Base-by-base conservation (phyloP, 2,888 invertebrate genomes). In the Harpalus rubripes region DNA sequence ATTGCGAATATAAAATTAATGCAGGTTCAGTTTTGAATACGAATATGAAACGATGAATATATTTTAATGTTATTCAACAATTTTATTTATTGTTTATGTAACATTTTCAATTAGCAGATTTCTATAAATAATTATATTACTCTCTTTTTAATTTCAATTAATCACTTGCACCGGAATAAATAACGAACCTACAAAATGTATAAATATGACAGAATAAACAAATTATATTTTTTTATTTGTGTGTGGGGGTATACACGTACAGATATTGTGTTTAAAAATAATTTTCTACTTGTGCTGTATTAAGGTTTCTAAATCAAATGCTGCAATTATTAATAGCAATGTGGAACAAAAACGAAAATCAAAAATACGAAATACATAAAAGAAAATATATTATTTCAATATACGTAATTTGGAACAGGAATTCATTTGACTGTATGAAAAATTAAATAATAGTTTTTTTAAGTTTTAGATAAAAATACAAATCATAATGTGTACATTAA, bases 221-320 rank as follows among this genome's bases (percentile, higher is more conserved):
- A 52, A 52, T 12, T 52, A 52, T 32, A 32, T 4, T 2, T 52
- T 44, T 52, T 52, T 52, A 3, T 52, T 10, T 52, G 2, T 52
- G 44, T 12, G 44, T 5, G 44, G 12, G 7, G 8, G 44, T 12
- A 12, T 52, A 52, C 44, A 12, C 12, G 10, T 10, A 52, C 1
- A 52, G 44, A 52, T 8, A 52, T 52, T 52, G 12, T 12, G 12
- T 52, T 52, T 52, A 12, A 52, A 52, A 52, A 52, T 52, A 52
- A 52, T 52, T 52, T 52, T 16, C 16, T 16, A 16, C 59, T 16
- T 59, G 16, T n/a, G 58, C n/a, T 4, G 15, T 16, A 58, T 59
- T 59, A 59, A 16, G 59, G 59, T 59, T 59, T 59, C 59, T 4
- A 59, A 59, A 59, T 59, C 59, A 59, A 59, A 59, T 59, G 16